Conservation (phyloP, 2,113 vertebrate species). For the Varanus salvator region DNA sequence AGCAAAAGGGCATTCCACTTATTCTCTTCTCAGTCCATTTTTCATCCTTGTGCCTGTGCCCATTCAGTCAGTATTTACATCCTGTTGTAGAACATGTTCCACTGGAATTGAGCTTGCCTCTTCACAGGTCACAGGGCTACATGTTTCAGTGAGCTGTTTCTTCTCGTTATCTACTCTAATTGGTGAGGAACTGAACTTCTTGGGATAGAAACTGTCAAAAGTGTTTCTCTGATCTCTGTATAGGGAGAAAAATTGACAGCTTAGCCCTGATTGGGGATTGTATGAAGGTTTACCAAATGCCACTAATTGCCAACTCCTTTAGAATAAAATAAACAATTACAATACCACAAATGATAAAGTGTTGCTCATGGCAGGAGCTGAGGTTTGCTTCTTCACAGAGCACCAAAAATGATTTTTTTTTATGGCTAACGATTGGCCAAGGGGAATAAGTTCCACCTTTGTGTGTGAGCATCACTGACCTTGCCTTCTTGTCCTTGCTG, state of each 20-base stretch:
- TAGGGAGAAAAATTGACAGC: slow-evolving; percentile 61
- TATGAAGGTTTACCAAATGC: slow-evolving; percentile 71
- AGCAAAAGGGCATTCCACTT: background rate
- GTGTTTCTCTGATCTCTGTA: slow-evolving; percentile 39
- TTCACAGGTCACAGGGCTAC: slow-evolving; percentile 50
- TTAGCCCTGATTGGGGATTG: slow-evolving; percentile 51
- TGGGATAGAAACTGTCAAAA: slow-evolving; percentile 67
- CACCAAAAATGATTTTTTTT: background rate
- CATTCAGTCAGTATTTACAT: slow-evolving; percentile 13
- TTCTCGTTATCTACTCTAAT: slow-evolving; percentile 69
- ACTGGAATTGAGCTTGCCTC: slow-evolving; percentile 37
- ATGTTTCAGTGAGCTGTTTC: slow-evolving; percentile 53
- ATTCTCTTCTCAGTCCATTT: slow-evolving; percentile 13
- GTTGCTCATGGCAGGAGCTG: slow-evolving; percentile 32
- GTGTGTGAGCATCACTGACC: background rate
- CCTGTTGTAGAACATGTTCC: background rate
- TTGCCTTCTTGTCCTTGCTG: background rate
- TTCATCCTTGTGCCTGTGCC: slow-evolving; percentile 31
- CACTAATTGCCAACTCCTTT: slow-evolving; percentile 69
- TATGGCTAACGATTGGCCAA: slow-evolving; percentile 40
- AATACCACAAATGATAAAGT: slow-evolving; percentile 62
- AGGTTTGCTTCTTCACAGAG: slow-evolving; percentile 53
- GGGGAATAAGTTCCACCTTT: slow-evolving; percentile 44
- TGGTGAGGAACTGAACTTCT: slow-evolving; percentile 60
- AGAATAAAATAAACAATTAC: slow-evolving; percentile 66